phyloP scores from a whole-genome alignment of 2,888 invertebrate species.

The Frankliniella intonsa region DNA sequence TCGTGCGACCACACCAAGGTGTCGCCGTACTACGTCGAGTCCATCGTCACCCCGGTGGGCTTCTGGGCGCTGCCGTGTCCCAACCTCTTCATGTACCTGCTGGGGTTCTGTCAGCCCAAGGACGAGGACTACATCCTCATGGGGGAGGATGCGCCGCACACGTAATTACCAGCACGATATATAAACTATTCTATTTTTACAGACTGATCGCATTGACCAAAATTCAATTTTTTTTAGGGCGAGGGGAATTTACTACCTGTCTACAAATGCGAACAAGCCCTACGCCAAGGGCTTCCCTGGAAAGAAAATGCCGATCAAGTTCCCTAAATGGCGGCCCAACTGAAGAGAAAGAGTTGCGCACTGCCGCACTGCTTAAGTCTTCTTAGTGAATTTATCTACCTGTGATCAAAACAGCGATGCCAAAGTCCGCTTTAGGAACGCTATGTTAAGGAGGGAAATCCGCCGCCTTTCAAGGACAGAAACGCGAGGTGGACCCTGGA shows the following conservation, averaged over 20 bases:
- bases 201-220: not conserved
- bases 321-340: slow-evolving; percentile 4
- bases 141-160: slow-evolving; percentile 75
- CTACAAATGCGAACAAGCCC: slow-evolving; percentile 75
- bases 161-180: slow-evolving; percentile 51
- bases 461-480: no score
- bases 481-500: no score
- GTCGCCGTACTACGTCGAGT: slow-evolving; percentile 85
- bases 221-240: slow-evolving; percentile 56
- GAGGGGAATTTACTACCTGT: slow-evolving; percentile 81
- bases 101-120: slow-evolving; percentile 77
- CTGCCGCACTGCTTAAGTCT: not conserved
- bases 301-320: slow-evolving; percentile 40
- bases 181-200: not conserved
- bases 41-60: slow-evolving; percentile 70
- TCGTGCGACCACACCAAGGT: slow-evolving; percentile 88
- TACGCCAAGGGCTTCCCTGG: slow-evolving; percentile 79
- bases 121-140: slow-evolving; percentile 75
- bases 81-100: slow-evolving; percentile 73
- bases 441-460: no score
- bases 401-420: slow-evolving; percentile 45
- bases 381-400: not conserved
- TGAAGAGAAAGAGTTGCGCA: not conserved
- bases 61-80: slow-evolving; percentile 84
- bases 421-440: slow-evolving; percentile 40